phyloP scores from a whole-genome alignment of 2,888 invertebrate genomes.

The Drepana falcataria region DNA sequence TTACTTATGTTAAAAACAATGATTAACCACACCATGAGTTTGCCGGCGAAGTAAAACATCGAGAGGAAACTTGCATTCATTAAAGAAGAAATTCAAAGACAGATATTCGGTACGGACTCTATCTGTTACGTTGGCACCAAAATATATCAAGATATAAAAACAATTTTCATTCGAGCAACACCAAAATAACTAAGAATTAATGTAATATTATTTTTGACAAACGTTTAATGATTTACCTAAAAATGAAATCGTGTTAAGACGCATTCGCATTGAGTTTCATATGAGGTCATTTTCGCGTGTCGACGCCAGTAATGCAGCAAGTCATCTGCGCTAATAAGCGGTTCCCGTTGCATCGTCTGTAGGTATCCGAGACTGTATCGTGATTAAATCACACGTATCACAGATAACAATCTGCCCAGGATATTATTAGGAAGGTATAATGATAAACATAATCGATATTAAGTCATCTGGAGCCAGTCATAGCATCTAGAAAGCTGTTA shows the following conservation, averaged over 20 bases:
- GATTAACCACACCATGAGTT: too few relatives aligned
- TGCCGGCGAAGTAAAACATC: too few relatives aligned
- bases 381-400: neutral
- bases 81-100: too few relatives aligned
- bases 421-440: too few relatives aligned
- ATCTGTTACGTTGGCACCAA: too few relatives aligned
- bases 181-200: neutral
- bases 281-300: constrained; percentile 31
- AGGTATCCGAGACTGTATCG: neutral
- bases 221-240: constrained; percentile 2
- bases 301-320: constrained; percentile 47
- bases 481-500: neutral
- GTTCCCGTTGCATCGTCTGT: constrained; percentile 47
- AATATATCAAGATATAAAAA: too few relatives aligned
- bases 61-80: too few relatives aligned
- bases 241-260: constrained; percentile 8
- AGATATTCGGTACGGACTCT: too few relatives aligned
- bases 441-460: too few relatives aligned
- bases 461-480: neutral
- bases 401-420: too few relatives aligned
- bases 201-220: neutral
- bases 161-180: too few relatives aligned
- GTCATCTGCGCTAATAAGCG: constrained; percentile 61
- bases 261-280: constrained; percentile 36
- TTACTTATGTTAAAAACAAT: too few relatives aligned